Base-by-base conservation (phyloP, 2,888 invertebrate species). In the Thelaira solivaga region DNA sequence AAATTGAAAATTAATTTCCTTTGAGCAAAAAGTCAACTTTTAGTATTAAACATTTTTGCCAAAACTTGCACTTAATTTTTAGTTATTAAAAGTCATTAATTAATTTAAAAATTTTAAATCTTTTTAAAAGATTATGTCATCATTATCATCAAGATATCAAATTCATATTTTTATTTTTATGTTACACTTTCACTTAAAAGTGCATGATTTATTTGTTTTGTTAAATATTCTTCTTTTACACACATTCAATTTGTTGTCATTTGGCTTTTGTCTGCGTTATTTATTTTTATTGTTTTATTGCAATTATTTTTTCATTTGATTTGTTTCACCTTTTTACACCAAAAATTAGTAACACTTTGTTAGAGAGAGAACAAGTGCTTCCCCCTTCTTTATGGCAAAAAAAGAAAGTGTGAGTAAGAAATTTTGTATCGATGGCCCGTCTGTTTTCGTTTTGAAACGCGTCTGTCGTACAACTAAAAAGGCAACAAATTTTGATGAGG, bases 371-470 rank as follows among this genome's bases (percentile, higher is more conserved):
- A 2, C 1, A 20, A 34, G n/a, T 11, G n/a, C 24, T 31, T 43
- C 8, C 18, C 16, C 29, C 20, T 5, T 13, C 4, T 51, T 22
- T 10, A 13, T 26, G 13, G 8, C 16, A 39, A 49, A 49, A 39
- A 2, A 10, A n/a, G 8, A 34, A 53, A 11, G n/a, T n/a, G n/a
- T n/a, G n/a, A n/a, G n/a, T n/a, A 26, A 5, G 22, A 34, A 61
- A 22, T 31, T 51, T 20, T 39, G 18, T 26, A 20, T 43, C 43
- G 36, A 45, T 39, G 45, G 45, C 51, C n/a, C 80, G 83, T 39
- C 81, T 82, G 82, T 85, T 82, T 78, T 83, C 85, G 82, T 84
- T 82, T 78, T 84, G 85, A 86, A 82, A 83, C 86, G 84, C 86
- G 86, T n/a, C n/a, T n/a, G n/a, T 80, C 86, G 87, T 83, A 80